Evolutionary conservation across 1,140 invertebrate genomes (phyloP).

Genomic region (Olivierus martensii): DNA sequence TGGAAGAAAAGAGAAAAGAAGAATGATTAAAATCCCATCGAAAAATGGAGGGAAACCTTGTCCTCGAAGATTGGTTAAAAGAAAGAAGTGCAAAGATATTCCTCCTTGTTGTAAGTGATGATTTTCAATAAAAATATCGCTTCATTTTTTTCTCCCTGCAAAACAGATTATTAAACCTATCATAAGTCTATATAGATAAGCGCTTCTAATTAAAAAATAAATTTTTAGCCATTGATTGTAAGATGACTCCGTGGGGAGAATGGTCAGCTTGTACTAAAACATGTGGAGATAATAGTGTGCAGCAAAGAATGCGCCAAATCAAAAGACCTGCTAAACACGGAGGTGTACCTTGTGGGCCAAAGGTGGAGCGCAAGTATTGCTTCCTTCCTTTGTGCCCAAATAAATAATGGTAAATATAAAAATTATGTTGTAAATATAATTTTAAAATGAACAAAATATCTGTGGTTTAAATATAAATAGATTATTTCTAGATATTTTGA

Average conservation of each 20-base stretch:
- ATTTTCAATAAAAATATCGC: too few relatives aligned
- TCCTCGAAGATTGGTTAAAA: conserved; percentile 36
- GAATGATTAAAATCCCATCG: conserved; percentile 39
- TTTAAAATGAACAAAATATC: too few relatives aligned
- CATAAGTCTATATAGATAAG: too few relatives aligned
- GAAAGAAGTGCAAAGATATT: conserved; percentile 28
- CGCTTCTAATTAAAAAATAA: too few relatives aligned
- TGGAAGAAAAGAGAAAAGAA: conserved; percentile 32
- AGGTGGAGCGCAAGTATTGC: conserved; percentile 30
- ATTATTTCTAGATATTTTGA: too few relatives aligned
- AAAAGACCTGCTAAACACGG: conserved; percentile 48
- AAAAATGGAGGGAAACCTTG: conserved; percentile 53
- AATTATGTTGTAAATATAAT: too few relatives aligned
- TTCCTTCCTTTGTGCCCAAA: conserved; percentile 28
- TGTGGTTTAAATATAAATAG: too few relatives aligned
- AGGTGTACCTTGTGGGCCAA: conserved; percentile 47
- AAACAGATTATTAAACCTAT: too few relatives aligned
- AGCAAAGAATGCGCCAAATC: conserved; percentile 24
- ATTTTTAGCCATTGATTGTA: conserved; percentile 36
- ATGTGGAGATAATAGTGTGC: conserved; percentile 39
- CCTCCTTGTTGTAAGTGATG: conserved; percentile 28
- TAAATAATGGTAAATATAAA: background rate
- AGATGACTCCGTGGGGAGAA: conserved; percentile 51
- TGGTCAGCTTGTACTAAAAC: conserved; percentile 55
- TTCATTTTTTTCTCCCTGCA: too few relatives aligned